Evolutionary conservation across 2,888 invertebrate species (phyloP), one percentile per base, ranked within the genome.

Genomic region (Hecatera dysodea): DNA sequence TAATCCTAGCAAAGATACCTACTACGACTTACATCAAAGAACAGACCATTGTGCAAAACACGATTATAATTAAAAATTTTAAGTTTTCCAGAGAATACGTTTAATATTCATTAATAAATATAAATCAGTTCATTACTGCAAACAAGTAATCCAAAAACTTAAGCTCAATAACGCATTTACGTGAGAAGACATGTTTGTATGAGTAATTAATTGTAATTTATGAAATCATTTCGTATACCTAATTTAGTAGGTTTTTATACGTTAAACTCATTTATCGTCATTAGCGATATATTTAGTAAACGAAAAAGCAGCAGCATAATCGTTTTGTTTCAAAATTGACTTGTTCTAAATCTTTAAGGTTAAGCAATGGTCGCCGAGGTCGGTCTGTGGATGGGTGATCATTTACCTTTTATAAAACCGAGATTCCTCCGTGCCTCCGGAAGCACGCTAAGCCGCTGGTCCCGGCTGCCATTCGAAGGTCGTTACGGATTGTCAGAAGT

Each of bases 151-250:
- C 50, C 7, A 50, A 64, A 50, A 57, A 27, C 15, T 52, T 9
- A 63, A 39, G 29, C 22, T 48, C 39, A 3, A 27, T n/a, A 24
- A 39, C 11, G 44, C 19, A 19, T 46, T 27, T n/a, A 39, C 17
- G 12, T n/a, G 27, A 22, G 27, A 48, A 50, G 19, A 22, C 11
- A 50, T 50, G 36, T 22, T 39, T 27, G 7, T 15, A 53, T 36
- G n/a, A n/a, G 12, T 19, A 67, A 68, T 42, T 68, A 69, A 69
- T 68, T 69, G 17, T 69, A 69, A 69, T 69, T 55, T 15, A 68
- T 68, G 22, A 66, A n/a, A 29, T 29, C 29, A 39, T 22, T 46
- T 36, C 56, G 39, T 39, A 8, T 8, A 22, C 56, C 22, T 56
- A 17, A 56, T 36, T 56, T 36, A 22, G 19, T 27, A 15, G 3